phyloP scores from a whole-genome alignment of 1,140 invertebrate genomes.

The Cotesia glomerata region DNA sequence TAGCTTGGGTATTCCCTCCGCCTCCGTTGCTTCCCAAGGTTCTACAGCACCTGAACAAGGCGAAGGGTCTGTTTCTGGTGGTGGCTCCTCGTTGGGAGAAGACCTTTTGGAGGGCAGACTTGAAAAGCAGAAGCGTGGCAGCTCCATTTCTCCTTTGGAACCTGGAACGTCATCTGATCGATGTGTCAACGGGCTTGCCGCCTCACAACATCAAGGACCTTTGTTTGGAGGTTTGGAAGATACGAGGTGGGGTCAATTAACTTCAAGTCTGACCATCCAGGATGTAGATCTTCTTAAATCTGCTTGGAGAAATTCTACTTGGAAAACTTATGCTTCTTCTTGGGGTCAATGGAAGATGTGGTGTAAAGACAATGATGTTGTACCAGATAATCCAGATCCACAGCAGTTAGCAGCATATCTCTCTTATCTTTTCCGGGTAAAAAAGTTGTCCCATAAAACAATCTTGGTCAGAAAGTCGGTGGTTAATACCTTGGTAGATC shows the following conservation, averaged over 20 bases:
- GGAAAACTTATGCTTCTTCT: constrained; percentile 11
- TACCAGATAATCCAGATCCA: neutral
- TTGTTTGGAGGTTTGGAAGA: neutral
- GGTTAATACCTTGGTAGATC: neutral
- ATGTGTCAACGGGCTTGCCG: constrained; percentile 25
- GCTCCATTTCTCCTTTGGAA: neutral
- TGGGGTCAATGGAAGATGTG: constrained; percentile 28
- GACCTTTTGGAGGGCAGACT: neutral
- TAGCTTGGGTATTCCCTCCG: constrained; percentile 1
- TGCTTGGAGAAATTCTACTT: constrained; percentile 31
- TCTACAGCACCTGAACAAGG: neutral
- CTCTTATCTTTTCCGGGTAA: constrained; percentile 5
- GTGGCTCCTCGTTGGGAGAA: constrained; percentile 4
- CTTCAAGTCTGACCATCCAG: neutral
- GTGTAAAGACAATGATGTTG: neutral
- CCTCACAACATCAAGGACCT: constrained; percentile 12
- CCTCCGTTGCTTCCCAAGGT: neutral
- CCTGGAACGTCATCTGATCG: constrained; percentile 17
- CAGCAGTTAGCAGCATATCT: constrained; percentile 1
- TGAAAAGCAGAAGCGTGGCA: neutral
- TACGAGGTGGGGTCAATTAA: constrained; percentile 30
- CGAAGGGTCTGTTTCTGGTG: constrained; percentile 16
- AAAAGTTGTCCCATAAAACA: constrained; percentile 18
- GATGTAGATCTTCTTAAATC: constrained; percentile 24
- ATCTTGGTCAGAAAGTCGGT: constrained; percentile 21